A percentile compares a stretch with the other conserved stretches of the same genome.
phyloP scores from a whole-genome alignment of 2,113 vertebrate genomes.

The Leptosomus discolor region DNA sequence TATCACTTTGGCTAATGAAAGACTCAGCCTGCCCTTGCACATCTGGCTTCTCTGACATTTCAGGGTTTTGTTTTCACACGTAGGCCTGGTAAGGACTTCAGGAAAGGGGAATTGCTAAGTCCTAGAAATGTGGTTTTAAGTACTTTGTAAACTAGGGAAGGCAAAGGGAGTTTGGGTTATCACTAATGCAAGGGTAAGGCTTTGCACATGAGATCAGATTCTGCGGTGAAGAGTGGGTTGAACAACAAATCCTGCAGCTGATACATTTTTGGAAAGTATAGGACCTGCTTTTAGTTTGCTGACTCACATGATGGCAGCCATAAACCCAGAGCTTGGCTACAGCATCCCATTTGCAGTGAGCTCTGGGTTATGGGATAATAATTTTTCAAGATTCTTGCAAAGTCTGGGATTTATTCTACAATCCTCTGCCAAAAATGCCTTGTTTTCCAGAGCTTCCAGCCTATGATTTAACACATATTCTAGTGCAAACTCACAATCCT shows the following conservation, averaged over 20 bases:
- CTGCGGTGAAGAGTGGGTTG: background rate
- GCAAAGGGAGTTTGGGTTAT: background rate
- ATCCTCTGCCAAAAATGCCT: background rate
- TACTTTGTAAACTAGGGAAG: background rate
- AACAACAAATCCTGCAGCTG: background rate
- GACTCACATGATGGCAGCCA: background rate
- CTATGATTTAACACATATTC: background rate
- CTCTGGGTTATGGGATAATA: background rate
- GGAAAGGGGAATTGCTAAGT: background rate
- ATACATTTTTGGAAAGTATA: background rate
- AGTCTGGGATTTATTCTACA: background rate
- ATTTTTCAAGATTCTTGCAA: background rate
- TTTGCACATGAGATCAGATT: background rate
- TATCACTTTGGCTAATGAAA: background rate
- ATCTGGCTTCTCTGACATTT: background rate
- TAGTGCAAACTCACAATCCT: background rate
- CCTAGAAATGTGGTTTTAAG: background rate
- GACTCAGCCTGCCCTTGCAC: background rate
- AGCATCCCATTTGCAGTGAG: background rate
- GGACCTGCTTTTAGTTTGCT: background rate
- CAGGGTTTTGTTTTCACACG: background rate
- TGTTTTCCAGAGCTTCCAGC: background rate
- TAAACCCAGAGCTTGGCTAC: background rate
- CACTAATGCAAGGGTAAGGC: background rate
- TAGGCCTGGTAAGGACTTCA: background rate